phyloP scores from a whole-genome alignment of 2,888 invertebrate genomes.

The Tenodera sinensis region DNA sequence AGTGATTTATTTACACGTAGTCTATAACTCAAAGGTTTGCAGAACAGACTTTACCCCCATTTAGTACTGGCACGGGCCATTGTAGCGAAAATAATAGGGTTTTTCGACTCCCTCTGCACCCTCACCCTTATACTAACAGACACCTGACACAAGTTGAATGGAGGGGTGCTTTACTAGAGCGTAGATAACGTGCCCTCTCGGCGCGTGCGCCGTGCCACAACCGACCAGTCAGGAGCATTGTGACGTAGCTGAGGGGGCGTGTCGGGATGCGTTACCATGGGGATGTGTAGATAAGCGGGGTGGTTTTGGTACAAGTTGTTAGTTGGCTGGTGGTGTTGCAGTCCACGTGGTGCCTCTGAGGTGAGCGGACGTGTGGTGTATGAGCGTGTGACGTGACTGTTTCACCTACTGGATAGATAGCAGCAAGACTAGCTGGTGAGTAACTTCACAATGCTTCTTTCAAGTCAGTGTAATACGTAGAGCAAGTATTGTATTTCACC shows the following conservation, averaged over 20 bases:
- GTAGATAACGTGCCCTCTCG: not conserved
- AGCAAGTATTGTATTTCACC: too few species aligned
- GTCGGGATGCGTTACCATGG: not conserved
- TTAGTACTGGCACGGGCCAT: slow-evolving; percentile 4
- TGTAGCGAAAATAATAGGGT: slow-evolving; percentile 7
- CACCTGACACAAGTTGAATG: slow-evolving; percentile 19
- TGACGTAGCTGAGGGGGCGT: not conserved
- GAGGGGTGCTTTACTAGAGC: not conserved
- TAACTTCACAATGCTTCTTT: too few species aligned
- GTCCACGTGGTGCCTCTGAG: not conserved
- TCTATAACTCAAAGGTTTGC: too few species aligned
- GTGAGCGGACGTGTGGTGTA: not conserved
- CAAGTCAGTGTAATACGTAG: too few species aligned
- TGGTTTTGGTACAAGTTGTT: not conserved
- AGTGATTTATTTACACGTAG: too few species aligned
- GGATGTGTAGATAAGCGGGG: not conserved
- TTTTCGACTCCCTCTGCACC: not conserved
- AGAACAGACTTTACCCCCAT: not conserved
- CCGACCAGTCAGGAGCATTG: not conserved
- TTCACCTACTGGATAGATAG: not conserved
- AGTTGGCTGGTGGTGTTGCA: not conserved
- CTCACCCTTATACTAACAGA: slow-evolving; percentile 26
- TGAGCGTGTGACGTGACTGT: not conserved
- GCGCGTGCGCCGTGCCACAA: slow-evolving; percentile 8
- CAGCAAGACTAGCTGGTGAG: not conserved